Conservation (phyloP, 2,888 invertebrate species). For the Oxyteleia sp. region DNA sequence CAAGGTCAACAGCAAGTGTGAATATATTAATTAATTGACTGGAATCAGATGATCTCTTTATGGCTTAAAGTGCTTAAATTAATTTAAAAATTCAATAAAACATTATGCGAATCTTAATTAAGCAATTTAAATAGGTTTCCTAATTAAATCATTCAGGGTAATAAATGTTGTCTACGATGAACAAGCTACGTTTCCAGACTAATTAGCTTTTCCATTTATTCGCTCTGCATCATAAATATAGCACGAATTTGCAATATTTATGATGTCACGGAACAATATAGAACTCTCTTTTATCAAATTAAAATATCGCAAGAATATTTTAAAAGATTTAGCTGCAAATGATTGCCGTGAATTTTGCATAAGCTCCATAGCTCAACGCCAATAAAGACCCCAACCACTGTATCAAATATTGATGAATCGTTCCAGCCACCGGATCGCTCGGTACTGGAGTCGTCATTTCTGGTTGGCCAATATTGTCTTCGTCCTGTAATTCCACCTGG, state of each 20-base stretch:
- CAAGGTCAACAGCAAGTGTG: no score
- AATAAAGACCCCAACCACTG: slow-evolving; percentile 82
- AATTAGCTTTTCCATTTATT: neutral
- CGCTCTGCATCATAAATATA: neutral
- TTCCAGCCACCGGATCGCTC: slow-evolving; percentile 76
- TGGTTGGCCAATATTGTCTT: slow-evolving; percentile 36
- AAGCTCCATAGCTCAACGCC: slow-evolving; percentile 77
- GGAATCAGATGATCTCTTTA: no score
- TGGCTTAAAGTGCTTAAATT: no score
- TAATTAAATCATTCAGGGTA: slow-evolving; percentile 14
- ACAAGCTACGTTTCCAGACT: neutral
- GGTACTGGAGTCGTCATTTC: slow-evolving; percentile 50
- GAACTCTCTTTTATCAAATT: slow-evolving; percentile 4
- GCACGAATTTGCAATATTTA: neutral
- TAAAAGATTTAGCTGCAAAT: slow-evolving; percentile 18
- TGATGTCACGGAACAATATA: neutral
- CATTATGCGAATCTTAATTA: neutral
- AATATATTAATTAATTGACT: no score
- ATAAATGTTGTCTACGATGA: slow-evolving; percentile 6
- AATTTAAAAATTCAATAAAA: neutral
- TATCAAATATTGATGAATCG: slow-evolving; percentile 78
- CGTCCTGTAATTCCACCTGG: slow-evolving; percentile 41
- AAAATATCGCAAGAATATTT: neutral
- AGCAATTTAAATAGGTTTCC: slow-evolving; percentile 1
- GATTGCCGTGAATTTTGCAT: slow-evolving; percentile 74